A percentile compares a stretch with the other conserved stretches of the same genome.
These are phyloP conservation scores for Nasua narica DNA, from an alignment of 2,797 vertebrate species.

Conservation along the genomic window DNA sequence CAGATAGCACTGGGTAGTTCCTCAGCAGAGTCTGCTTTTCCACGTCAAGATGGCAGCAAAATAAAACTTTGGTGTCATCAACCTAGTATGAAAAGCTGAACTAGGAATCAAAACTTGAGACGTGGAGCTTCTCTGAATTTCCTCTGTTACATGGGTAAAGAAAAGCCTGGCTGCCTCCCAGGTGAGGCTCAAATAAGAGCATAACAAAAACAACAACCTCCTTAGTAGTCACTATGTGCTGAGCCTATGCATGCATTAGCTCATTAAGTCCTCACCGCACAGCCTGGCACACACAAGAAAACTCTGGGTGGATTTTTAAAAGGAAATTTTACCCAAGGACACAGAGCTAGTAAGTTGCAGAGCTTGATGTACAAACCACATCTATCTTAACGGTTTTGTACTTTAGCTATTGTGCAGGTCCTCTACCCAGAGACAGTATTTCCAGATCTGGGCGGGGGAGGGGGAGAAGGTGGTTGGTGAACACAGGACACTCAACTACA, in stretches of 20 bases:
- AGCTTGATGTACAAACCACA: background rate
- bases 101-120: background rate
- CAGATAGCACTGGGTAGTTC: background rate
- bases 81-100: background rate
- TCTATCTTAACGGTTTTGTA: background rate
- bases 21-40: background rate
- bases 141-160: background rate
- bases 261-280: background rate
- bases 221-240: background rate
- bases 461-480: background rate
- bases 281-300: background rate
- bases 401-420: background rate
- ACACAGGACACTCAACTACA: background rate
- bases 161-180: background rate
- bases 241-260: background rate
- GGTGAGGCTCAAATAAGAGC: background rate
- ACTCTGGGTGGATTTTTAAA: background rate
- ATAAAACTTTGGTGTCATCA: background rate
- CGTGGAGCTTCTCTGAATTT: background rate
- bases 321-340: background rate
- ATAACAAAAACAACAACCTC: background rate
- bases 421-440: background rate
- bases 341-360: background rate
- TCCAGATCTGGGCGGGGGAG: background rate
- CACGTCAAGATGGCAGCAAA: background rate